Percentiles rank a stretch among this genome's conserved stretches.
phyloP scores from a whole-genome alignment of 2,888 invertebrate genomes.

The Lithophane leautieri region DNA sequence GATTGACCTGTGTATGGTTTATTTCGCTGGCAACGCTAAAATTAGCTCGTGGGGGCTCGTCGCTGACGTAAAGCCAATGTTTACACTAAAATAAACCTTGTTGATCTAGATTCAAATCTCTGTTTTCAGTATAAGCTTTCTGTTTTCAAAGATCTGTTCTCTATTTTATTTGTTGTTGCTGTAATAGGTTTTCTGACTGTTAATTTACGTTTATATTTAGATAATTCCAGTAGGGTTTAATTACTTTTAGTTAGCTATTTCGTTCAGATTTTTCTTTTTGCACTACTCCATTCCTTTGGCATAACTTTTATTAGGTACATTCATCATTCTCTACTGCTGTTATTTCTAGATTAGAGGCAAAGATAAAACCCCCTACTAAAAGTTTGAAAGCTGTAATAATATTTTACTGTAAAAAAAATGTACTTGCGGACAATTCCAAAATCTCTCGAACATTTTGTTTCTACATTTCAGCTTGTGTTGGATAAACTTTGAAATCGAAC shows the following conservation, averaged over 20 bases:
- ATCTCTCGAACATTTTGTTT: not conserved
- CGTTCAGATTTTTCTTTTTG: not conserved
- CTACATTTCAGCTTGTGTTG: not conserved
- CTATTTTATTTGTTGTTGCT: slow-evolving; percentile 23
- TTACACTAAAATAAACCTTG: slow-evolving; percentile 44
- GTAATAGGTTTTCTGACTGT: slow-evolving; percentile 18
- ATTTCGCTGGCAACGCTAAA: slow-evolving; percentile 66
- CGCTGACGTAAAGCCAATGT: slow-evolving; percentile 58
- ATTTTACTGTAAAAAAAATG: not conserved
- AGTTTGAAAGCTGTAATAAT: not conserved
- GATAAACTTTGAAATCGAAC: not conserved
- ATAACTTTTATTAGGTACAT: too few species aligned
- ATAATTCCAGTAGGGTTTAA: not conserved
- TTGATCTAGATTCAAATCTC: slow-evolving; percentile 45
- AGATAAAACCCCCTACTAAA: too few species aligned
- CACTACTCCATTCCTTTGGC: too few species aligned
- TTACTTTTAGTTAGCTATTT: slow-evolving; percentile 12
- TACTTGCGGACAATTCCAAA: not conserved
- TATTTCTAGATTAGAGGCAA: not conserved
- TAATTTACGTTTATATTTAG: slow-evolving; percentile 2
- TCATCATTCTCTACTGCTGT: too few species aligned
- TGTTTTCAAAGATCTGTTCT: slow-evolving; percentile 31
- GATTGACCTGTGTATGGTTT: slow-evolving; percentile 20
- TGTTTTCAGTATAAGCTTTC: slow-evolving; percentile 30
- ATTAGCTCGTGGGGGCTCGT: slow-evolving; percentile 71